A percentile compares a stretch with the other conserved stretches of the same genome.
Evolutionary conservation across 2,113 vertebrate genomes (phyloP).

Genomic region (Onychorhynchus coronatus): DNA sequence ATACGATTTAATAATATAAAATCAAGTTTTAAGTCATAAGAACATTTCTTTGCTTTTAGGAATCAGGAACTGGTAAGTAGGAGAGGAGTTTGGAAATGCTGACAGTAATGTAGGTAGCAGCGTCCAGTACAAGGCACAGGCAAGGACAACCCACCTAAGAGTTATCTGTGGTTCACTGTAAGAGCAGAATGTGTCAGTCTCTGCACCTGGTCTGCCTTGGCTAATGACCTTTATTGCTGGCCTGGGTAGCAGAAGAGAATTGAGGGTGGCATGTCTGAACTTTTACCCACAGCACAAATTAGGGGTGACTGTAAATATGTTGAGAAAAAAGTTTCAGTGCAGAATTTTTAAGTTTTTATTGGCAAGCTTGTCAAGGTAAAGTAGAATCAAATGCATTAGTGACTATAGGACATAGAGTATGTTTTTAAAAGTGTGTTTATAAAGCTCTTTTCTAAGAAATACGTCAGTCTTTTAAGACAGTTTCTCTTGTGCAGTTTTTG

Average conservation of each 20-base stretch:
- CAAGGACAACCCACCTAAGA: background rate
- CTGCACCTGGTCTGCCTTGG: rapidly evolving
- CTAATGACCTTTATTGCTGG: background rate
- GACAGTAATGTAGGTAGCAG: background rate
- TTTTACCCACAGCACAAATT: background rate
- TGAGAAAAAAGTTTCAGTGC: background rate
- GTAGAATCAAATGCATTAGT: background rate
- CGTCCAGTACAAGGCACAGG: rapidly evolving
- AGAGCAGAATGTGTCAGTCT: background rate
- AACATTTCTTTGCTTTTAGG: background rate
- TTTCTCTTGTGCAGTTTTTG: background rate
- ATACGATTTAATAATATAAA: background rate
- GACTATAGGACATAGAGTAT: background rate
- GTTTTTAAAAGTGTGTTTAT: background rate
- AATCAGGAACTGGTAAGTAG: background rate
- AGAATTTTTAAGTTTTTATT: background rate
- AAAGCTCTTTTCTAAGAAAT: background rate
- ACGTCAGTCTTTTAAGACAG: background rate
- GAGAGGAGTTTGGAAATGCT: background rate
- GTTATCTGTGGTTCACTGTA: background rate
- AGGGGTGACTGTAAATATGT: background rate
- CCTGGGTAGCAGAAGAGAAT: background rate
- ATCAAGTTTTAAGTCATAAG: background rate
- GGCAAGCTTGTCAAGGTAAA: background rate
- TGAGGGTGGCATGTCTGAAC: background rate